These are phyloP conservation scores for Fundulus diaphanus DNA, from an alignment of 2,797 vertebrate genomes.

Conservation along the genomic window DNA sequence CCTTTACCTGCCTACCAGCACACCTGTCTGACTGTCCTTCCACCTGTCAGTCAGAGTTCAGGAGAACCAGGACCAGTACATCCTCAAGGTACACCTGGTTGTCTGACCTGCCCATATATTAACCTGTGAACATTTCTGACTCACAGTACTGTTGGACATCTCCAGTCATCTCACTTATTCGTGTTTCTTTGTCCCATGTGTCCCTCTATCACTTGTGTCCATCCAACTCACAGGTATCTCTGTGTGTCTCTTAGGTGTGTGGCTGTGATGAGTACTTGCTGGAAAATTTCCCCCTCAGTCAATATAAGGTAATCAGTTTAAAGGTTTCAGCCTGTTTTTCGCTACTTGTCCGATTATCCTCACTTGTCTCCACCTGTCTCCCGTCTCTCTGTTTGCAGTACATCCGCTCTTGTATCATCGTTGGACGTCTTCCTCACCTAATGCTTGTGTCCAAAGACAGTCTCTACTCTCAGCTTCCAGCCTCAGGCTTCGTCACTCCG, in stretches of 20 bases:
- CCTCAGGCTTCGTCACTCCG: slow-evolving; percentile 81
- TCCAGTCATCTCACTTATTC: neutral
- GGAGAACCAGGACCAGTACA: slow-evolving; percentile 86
- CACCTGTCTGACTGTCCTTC: slow-evolving; percentile 14
- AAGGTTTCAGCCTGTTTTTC: neutral
- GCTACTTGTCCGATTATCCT: neutral
- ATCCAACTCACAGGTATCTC: slow-evolving; percentile 43
- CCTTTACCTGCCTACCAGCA: slow-evolving; percentile 30
- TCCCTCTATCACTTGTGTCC: neutral
- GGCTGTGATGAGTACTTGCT: slow-evolving; percentile 86
- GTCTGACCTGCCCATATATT: neutral
- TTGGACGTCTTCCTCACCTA: slow-evolving; percentile 83
- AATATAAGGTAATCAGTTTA: slow-evolving; percentile 80
- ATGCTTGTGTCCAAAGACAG: slow-evolving; percentile 86
- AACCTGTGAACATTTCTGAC: neutral
- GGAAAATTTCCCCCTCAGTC: slow-evolving; percentile 84
- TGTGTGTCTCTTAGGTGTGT: slow-evolving; percentile 70
- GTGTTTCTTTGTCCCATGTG: neutral
- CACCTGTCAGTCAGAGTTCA: slow-evolving; percentile 74
- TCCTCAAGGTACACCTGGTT: slow-evolving; percentile 40
- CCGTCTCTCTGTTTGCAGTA: slow-evolving; percentile 64
- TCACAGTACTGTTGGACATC: neutral
- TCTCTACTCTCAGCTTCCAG: slow-evolving; percentile 83
- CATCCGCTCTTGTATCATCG: slow-evolving; percentile 81
- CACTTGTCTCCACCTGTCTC: neutral